These are phyloP conservation scores for Bubo blakistoni DNA, from an alignment of 2,113 vertebrate genomes.

Conservation along the genomic window DNA sequence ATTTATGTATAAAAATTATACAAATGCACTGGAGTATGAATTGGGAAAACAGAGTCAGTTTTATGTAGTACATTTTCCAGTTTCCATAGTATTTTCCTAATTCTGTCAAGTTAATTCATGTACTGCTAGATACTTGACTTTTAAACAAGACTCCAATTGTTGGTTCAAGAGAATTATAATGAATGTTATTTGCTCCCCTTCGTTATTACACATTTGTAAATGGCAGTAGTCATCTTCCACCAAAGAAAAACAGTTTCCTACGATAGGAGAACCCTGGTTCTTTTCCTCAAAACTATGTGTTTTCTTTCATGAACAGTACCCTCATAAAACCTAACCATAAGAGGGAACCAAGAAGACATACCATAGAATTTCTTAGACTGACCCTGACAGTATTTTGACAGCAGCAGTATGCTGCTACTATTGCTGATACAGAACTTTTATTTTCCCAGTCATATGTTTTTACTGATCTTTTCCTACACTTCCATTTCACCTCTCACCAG, in stretches of 20 bases:
- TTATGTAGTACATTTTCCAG: slow-evolving; percentile 36
- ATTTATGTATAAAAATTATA: slow-evolving; percentile 44
- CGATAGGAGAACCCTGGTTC: background rate
- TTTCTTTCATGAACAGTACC: background rate
- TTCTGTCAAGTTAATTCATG: slow-evolving; percentile 59
- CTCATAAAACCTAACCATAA: background rate
- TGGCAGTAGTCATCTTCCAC: background rate
- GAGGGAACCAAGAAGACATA: background rate
- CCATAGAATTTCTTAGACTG: background rate
- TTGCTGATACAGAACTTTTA: background rate
- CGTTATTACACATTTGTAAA: background rate
- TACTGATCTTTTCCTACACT: background rate
- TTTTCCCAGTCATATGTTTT: background rate
- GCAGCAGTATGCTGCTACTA: background rate
- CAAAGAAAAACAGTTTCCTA: background rate
- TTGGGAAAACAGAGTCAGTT: slow-evolving; percentile 35
- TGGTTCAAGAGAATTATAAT: background rate
- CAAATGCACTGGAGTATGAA: slow-evolving; percentile 38
- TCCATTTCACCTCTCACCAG: background rate
- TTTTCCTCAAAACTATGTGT: background rate
- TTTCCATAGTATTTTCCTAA: slow-evolving; percentile 41
- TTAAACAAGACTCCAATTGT: slow-evolving; percentile 32
- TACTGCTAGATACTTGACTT: background rate
- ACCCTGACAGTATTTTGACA: background rate
- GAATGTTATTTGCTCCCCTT: background rate